Percentiles rank a stretch among this genome's conserved stretches.
phyloP scores from a whole-genome alignment of 2,888 invertebrate genomes.

The Lomographa bimaculata region DNA sequence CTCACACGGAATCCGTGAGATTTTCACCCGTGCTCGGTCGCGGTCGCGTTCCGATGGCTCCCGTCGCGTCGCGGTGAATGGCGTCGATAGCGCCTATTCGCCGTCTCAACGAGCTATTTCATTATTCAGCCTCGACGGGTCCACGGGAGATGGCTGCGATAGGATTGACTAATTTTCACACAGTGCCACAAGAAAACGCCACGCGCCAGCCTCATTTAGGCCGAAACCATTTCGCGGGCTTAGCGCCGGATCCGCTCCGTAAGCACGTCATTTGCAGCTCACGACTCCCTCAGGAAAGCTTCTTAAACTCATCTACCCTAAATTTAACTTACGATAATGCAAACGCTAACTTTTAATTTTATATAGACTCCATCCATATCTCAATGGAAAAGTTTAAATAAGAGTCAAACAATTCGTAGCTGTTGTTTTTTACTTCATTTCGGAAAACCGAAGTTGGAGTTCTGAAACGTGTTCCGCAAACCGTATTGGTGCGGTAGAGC shows the following conservation, averaged over 20 bases:
- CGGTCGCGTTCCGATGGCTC: slow-evolving; percentile 57
- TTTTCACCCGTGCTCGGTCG: slow-evolving; percentile 62
- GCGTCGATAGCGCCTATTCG: slow-evolving; percentile 64
- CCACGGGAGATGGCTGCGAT: slow-evolving; percentile 67
- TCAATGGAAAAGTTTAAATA: slow-evolving; percentile 59
- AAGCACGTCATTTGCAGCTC: slow-evolving; percentile 73
- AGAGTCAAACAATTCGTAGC: slow-evolving; percentile 57
- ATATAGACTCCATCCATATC: slow-evolving; percentile 46
- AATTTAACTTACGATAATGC: slow-evolving; percentile 52
- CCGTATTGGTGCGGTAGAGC: slow-evolving; percentile 43
- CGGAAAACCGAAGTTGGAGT: slow-evolving; percentile 43
- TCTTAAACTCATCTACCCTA: slow-evolving; percentile 49
- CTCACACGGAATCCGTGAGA: slow-evolving; percentile 75
- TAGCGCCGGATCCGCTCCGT: slow-evolving; percentile 63
- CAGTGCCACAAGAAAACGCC: slow-evolving; percentile 61
- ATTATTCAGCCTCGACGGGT: slow-evolving; percentile 73
- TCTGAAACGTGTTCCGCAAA: slow-evolving; percentile 53
- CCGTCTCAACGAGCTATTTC: slow-evolving; percentile 74
- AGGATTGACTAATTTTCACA: slow-evolving; percentile 77
- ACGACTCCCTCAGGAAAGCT: slow-evolving; percentile 46
- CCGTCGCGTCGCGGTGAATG: slow-evolving; percentile 22
- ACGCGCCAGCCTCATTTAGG: slow-evolving; percentile 69
- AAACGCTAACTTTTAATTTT: slow-evolving; percentile 57
- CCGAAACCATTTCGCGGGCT: slow-evolving; percentile 65
- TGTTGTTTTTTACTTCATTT: slow-evolving; percentile 50